phyloP scores from a whole-genome alignment of 1,140 invertebrate genomes.

The Temnothorax nylanderi region DNA sequence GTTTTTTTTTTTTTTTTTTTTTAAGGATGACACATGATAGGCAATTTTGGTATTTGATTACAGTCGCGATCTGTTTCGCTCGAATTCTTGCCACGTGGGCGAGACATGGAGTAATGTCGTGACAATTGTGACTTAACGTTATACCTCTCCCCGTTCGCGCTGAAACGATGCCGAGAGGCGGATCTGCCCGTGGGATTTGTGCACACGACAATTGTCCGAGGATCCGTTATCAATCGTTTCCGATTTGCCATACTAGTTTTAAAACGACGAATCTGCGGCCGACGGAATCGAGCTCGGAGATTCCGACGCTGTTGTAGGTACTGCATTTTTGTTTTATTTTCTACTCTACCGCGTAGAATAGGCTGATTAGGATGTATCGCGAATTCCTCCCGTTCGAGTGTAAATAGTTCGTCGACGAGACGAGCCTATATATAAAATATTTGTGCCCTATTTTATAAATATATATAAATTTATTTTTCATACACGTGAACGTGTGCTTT shows the following conservation, averaged over 20 bases:
- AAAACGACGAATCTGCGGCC: conserved; percentile 38
- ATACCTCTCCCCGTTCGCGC: conserved; percentile 35
- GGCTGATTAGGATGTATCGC: conserved; percentile 43
- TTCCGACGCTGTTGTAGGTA: conserved; percentile 52
- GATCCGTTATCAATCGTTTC: conserved; percentile 13
- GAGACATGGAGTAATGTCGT: conserved; percentile 22
- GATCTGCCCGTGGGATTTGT: neutral
- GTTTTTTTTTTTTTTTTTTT: neutral
- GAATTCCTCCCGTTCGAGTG: neutral
- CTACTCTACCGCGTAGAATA: conserved; percentile 24
- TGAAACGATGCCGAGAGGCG: neutral
- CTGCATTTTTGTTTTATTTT: conserved; percentile 53
- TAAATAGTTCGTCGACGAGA: conserved; percentile 31
- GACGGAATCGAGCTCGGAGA: conserved; percentile 33
- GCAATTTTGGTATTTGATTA: neutral
- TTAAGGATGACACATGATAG: neutral
- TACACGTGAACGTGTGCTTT: conserved; percentile 56
- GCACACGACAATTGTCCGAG: neutral
- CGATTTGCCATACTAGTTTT: conserved; percentile 57
- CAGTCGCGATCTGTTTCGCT: neutral
- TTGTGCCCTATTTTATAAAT: conserved; percentile 66
- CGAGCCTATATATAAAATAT: conserved; percentile 21
- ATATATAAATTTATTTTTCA: conserved; percentile 74
- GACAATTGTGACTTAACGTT: conserved; percentile 37
- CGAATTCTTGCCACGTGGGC: neutral